Conservation (phyloP, 2,888 invertebrate genomes). For the Ptychoptera albimana region DNA sequence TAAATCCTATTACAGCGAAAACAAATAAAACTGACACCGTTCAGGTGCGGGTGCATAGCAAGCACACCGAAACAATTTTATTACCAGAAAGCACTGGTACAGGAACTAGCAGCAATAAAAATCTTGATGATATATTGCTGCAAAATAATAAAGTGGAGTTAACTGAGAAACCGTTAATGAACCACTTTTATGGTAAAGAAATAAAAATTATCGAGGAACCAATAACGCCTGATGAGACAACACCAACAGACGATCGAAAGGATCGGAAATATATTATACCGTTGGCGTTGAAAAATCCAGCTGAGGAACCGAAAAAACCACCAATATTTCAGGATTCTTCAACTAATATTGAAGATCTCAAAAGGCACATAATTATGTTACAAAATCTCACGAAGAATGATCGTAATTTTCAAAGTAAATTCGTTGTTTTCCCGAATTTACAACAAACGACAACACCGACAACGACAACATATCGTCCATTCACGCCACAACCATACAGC, state of each 20-base stretch:
- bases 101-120: neutral
- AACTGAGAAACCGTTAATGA: neutral
- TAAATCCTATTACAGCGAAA: constrained; percentile 27
- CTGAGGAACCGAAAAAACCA: constrained; percentile 17
- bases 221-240: constrained; percentile 14
- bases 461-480: constrained; percentile 8
- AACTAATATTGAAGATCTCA: constrained; percentile 29
- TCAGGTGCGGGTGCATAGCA: neutral
- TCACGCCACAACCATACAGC: constrained; percentile 1
- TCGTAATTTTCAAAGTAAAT: constrained; percentile 28
- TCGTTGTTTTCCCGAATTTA: constrained; percentile 29
- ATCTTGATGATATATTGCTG: neutral
- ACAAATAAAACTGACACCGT: constrained; percentile 26
- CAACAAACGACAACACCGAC: constrained; percentile 13
- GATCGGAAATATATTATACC: constrained; percentile 30
- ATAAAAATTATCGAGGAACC: neutral
- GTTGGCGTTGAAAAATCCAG: constrained; percentile 28
- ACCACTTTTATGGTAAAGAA: neutral
- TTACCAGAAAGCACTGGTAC: too few relatives aligned
- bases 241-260: neutral
- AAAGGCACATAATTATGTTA: constrained; percentile 28
- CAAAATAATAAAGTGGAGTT: neutral
- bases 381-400: constrained; percentile 30
- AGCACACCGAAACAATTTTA: too few relatives aligned
- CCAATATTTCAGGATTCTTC: constrained; percentile 18